Conservation (phyloP, 2,113 vertebrate genomes). For the Cephalopholis sonnerati region DNA sequence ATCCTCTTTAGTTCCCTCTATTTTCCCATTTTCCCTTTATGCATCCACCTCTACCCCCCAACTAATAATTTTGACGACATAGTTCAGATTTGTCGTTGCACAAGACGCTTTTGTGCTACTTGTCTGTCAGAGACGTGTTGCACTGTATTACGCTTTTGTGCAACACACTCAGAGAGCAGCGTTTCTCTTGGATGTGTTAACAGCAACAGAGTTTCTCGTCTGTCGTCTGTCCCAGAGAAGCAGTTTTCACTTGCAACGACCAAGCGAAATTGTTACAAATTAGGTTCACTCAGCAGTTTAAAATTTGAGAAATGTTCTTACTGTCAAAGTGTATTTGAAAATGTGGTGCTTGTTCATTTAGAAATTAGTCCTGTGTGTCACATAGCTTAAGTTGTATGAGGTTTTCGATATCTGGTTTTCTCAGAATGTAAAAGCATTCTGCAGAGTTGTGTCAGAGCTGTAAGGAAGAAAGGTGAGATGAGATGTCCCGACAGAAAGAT, state of each 20-base stretch:
- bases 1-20: slow-evolving; percentile 57
- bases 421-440: neutral
- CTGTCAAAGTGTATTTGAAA: neutral
- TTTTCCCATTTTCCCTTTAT: slow-evolving; percentile 52
- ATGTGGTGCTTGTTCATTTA: neutral
- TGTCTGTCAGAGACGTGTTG: slow-evolving; percentile 11
- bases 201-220: neutral
- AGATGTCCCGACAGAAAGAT: slow-evolving; percentile 2
- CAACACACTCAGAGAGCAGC: neutral
- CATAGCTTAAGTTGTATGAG: too few relatives aligned
- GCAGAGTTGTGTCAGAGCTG: slow-evolving; percentile 2
- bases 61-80: neutral
- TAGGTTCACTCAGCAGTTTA: slow-evolving; percentile 4
- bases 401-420: neutral
- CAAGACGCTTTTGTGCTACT: slow-evolving; percentile 1
- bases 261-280: neutral
- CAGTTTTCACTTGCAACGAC: neutral
- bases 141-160: neutral
- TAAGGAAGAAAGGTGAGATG: neutral
- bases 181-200: slow-evolving; percentile 1
- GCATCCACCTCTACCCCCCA: slow-evolving; percentile 27
- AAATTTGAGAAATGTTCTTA: neutral
- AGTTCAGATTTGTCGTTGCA: slow-evolving; percentile 6
- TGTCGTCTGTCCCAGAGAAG: neutral
- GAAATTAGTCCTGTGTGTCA: neutral